Base-by-base conservation (phyloP, 1,140 invertebrate species). In the Lepidurus arcticus region DNA sequence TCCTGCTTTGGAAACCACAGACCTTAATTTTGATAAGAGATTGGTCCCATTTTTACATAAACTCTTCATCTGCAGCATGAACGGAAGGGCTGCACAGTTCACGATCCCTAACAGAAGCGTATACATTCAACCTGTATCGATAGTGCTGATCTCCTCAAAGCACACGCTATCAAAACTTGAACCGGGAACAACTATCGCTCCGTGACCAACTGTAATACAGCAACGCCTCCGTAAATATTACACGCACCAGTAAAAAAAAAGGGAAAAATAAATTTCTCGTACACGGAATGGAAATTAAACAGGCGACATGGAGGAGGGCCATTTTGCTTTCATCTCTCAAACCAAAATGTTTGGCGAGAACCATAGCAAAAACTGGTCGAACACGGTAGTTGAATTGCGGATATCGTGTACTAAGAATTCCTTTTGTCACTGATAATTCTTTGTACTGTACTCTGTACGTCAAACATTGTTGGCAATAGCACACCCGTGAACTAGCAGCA, bases 11-110 rank as follows among this genome's bases (percentile, higher is more conserved):
- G 9, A 65, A 65, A 13, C 16, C 53, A 65, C 13, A 65, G 53
- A 65, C 53, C 53, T 65, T 65, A 65, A 65, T 65, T 65, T 21
- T 9, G 53, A 65, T 65, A 65, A 65, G 53, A 16, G 53, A 65
- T 65, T 65, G 53, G 53, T 65, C 13, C 53, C 53, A 65, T 9
- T 65, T 65, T 65, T 7, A 65, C 53, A 65, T 65, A 65, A 65
- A 65, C 53, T 65, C 53, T 65, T 65, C 53, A 65, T 65, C 53
- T 65, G 16, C 53, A 65, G 53, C 13, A 11, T 16, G 53, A 65
- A 65, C 53, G 21, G 1, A 65, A 65, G 53, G 21, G 53, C 21
- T 9, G 53, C 53, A 65, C 53, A 21, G 53, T 65, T 65, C 53
- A 65, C 53, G 53, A 65, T 65, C 53, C 53, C 7, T 7, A n/a